Evolutionary conservation across 2,113 vertebrate genomes (phyloP).

Genomic region (Oncorhynchus nerka): DNA sequence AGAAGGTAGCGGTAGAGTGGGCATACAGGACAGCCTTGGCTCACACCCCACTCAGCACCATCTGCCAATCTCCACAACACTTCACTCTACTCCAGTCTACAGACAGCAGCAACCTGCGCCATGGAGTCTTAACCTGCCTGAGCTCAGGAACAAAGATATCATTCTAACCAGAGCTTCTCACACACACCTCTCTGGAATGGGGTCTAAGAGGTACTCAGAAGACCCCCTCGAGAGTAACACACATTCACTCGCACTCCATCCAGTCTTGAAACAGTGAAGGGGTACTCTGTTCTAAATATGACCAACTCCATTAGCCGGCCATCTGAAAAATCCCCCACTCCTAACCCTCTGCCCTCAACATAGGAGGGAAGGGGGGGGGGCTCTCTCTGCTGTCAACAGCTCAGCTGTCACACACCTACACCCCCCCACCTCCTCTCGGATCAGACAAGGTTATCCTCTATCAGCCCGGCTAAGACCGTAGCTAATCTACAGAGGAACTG

Average conservation of each 20-base stretch:
- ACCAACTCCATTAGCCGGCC: slow-evolving; percentile 5
- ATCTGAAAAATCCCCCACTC: not conserved
- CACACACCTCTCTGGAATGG: slow-evolving; percentile 2
- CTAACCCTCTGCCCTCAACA: not conserved
- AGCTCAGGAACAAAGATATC: slow-evolving; percentile 44
- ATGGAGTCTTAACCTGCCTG: slow-evolving; percentile 25
- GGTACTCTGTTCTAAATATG: slow-evolving; percentile 14
- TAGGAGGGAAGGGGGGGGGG: not conserved
- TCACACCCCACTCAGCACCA: slow-evolving; percentile 25
- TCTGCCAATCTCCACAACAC: slow-evolving; percentile 1
- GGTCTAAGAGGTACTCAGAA: not conserved
- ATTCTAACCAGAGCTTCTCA: slow-evolving; percentile 30
- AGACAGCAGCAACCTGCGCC: slow-evolving; percentile 40
- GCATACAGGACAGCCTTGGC: slow-evolving; percentile 7
- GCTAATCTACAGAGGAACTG: slow-evolving; percentile 46
- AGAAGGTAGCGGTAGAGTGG: not conserved
- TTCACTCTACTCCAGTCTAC: not conserved
- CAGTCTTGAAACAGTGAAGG: not conserved
- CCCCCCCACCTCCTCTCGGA: not conserved
- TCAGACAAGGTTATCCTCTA: slow-evolving; percentile 33
- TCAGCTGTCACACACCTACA: not conserved
- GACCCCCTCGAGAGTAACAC: slow-evolving; percentile 7
- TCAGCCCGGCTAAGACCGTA: slow-evolving; percentile 20
- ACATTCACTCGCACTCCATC: not conserved
- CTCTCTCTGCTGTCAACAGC: slow-evolving; percentile 1